Base-by-base conservation (phyloP, 2,113 vertebrate genomes). In the Peucedramus taeniatus region DNA sequence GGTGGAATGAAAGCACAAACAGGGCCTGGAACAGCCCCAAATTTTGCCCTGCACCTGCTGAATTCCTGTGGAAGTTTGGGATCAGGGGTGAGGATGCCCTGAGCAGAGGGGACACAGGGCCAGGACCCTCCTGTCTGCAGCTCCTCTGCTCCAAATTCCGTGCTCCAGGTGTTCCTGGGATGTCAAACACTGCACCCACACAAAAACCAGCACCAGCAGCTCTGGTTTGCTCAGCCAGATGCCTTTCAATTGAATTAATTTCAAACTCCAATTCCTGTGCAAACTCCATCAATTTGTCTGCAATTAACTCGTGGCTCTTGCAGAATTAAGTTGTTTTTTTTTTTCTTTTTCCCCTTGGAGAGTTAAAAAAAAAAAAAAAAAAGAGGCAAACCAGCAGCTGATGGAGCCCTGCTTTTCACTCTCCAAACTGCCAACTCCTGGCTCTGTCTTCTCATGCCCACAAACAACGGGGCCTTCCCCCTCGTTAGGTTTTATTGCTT, bases 231-330 rank as follows among this genome's bases (percentile, higher is more conserved):
- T 78, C 68, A 78, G 64, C 72, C 74, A 80, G 47, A 70, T 70
- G 69, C 83, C 60, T 37, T 61, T 24, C 30, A 83, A 89, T 31
- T n/a, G 77, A 87, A 75, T 92, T 93, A n/a, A 84, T 78, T 42
- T 59, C 49, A 28, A 91, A 6, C 81, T 89, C 37, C 3, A 47
- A 23, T 56, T 89, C 82, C 74, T 83, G 37, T 65, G 50, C 24
- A 70, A 80, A 59, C 60, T 71, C 75, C 83, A 79, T 82, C 78
- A 39, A 35, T 92, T 94, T 82, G 63, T 84, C 90, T 85, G 82
- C 56, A 90, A 87, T 93, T 92, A 95, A 78, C 88, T 84, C 16
- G 10, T 42, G 88, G 54, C 82, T 87, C 50, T 75, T 49, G 61
- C 37, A 85, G 69, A 84, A 75, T 65, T 57, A 78, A 87, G 16